Base-by-base conservation (phyloP, 2,797 vertebrate genomes). In the Gouania willdenowi region DNA sequence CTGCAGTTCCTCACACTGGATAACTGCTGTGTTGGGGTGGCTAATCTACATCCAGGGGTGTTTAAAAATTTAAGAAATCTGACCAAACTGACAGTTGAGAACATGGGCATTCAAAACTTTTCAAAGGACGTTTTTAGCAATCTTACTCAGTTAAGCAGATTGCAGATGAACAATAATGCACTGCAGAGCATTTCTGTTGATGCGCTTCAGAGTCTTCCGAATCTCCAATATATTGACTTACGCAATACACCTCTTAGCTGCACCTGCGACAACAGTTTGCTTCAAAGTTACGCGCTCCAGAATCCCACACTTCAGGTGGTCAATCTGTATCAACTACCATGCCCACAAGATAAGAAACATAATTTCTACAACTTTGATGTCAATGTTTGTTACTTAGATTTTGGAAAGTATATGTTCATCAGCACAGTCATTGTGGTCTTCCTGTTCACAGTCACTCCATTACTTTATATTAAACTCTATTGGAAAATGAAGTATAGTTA, bases 21-120 rank as follows among this genome's bases (percentile, higher is more conserved):
- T 3, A 82, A 77, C 30, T 90, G 84, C 31, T 87, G 83, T 7
- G 81, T 79, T 0, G 90, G 91, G 2, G 86, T 83, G 17, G 58
- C 79, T n/a, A 44, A 87, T 8, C 71, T 93, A 8, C 69, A 86
- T 0, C 72, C 89, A 0, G 91, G 91, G 1, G 42, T 90, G 46
- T 95, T 95, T 72, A 91, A 88, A 77, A 93, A 91, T 49, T 76
- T 92, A 8, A 61, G 23, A 22, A 83, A 75, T 3, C 37, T 97
- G 28, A 72, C 41, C 5, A 58, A 0, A 17, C 57, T 95, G 36
- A 18, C 31, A 13, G 41, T 87, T 48, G 91, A 94, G 83, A 94
- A 90, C 3, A 90, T 88, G 38, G 91, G 91, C 13, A 68, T 95
- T 29, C 82, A 83, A 8, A 85, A 80, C 1, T 56, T 96, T 34